These are phyloP conservation scores for Aphidius colemani DNA, from an alignment of 2,888 invertebrate genomes.

Conservation along the genomic window DNA sequence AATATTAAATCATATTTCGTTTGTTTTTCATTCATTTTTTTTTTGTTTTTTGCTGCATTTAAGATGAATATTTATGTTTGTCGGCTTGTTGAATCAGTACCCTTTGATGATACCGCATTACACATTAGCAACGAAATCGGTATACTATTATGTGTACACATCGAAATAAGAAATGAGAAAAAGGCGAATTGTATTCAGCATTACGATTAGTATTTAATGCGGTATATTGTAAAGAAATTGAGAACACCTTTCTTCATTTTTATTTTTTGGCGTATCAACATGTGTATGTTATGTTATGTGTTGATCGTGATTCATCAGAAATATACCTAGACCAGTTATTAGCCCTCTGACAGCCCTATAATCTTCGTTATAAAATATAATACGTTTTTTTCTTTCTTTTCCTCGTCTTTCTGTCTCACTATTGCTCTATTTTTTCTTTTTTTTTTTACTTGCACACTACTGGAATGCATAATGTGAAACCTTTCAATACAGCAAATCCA, in stretches of 20 bases:
- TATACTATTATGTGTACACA: constrained; percentile 8
- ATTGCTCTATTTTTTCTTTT: too few relatives aligned
- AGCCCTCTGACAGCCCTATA: constrained; percentile 57
- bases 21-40: not conserved
- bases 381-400: constrained; percentile 26
- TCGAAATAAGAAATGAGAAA: constrained; percentile 21
- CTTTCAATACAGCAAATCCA: too few relatives aligned
- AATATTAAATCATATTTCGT: not conserved
- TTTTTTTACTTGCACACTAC: too few relatives aligned
- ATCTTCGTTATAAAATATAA: constrained; percentile 49
- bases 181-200: constrained; percentile 32
- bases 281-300: constrained; percentile 34
- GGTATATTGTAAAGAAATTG: constrained; percentile 54
- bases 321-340: constrained; percentile 53
- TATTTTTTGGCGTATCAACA: constrained; percentile 45
- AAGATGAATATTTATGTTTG: constrained; percentile 22
- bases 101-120: constrained; percentile 36
- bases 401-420: too few relatives aligned
- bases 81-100: constrained; percentile 31
- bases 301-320: too few relatives aligned
- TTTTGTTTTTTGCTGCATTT: constrained; percentile 20
- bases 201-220: constrained; percentile 58
- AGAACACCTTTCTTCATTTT: constrained; percentile 37
- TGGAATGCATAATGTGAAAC: too few relatives aligned
- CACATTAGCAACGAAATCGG: constrained; percentile 33